Evolutionary conservation across 2,113 vertebrate species (phyloP).

Genomic region (Reinhardtius hippoglossoides): DNA sequence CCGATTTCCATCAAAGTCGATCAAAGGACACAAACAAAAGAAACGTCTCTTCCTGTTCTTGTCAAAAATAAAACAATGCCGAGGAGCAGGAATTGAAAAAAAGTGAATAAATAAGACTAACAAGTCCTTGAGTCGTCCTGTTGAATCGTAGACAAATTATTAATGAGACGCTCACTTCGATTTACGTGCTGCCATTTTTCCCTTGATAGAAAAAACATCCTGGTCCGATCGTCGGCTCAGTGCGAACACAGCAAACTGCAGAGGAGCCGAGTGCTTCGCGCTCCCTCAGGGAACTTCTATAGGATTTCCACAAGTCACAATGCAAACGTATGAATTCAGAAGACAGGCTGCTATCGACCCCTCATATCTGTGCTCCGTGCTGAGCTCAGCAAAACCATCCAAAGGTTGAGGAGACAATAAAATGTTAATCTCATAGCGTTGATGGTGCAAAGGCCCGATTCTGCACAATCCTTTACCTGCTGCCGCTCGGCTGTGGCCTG

Average conservation of each 20-base stretch:
- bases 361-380: neutral
- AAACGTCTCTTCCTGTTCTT: neutral
- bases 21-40: slow-evolving; percentile 2
- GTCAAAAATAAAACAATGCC: neutral
- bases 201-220: neutral
- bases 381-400: neutral
- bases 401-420: neutral
- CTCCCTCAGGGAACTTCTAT: neutral
- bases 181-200: neutral
- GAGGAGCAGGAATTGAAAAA: neutral
- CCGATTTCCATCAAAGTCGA: slow-evolving; percentile 1
- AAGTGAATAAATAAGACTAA: neutral
- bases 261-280: neutral
- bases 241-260: no score
- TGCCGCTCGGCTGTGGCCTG: no score
- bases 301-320: no score
- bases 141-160: neutral
- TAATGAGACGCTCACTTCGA: neutral
- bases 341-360: neutral
- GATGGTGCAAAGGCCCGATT: neutral
- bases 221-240: no score
- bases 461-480: no score
- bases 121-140: neutral
- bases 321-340: neutral
- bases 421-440: neutral